phyloP scores from a whole-genome alignment of 1,140 invertebrate genomes.

The Trichonephila inaurata region DNA sequence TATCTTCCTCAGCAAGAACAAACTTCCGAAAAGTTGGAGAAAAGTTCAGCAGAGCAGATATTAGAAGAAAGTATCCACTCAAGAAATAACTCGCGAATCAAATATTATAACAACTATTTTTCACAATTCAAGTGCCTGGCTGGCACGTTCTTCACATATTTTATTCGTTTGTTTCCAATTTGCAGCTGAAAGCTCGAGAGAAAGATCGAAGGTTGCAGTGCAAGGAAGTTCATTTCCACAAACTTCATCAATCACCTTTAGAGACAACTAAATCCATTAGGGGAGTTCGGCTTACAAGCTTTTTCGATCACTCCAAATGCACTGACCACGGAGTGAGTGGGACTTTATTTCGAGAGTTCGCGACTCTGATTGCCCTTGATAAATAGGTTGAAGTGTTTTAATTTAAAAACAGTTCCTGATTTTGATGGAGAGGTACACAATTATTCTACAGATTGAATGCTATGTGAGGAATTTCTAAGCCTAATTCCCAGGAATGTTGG shows the following conservation, averaged over 20 bases:
- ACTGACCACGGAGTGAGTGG: not conserved
- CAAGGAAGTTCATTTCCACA: slow-evolving; percentile 15
- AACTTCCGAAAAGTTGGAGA: not conserved
- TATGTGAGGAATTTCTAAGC: too few relatives aligned
- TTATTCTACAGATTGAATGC: too few relatives aligned
- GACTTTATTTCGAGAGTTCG: not conserved
- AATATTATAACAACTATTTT: slow-evolving; percentile 15
- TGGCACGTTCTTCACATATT: slow-evolving; percentile 4
- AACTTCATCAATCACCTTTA: slow-evolving; percentile 8
- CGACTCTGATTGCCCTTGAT: not conserved
- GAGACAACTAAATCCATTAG: slow-evolving; percentile 55
- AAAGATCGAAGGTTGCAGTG: not conserved
- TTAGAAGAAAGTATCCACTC: not conserved
- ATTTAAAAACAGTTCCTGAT: not conserved
- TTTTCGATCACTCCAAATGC: slow-evolving; percentile 29
- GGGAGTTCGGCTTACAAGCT: slow-evolving; percentile 5
- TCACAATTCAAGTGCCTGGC: not conserved
- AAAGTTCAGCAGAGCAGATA: not conserved
- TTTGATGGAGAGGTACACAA: too few relatives aligned
- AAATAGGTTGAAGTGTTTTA: not conserved
- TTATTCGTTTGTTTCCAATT: slow-evolving; percentile 49
- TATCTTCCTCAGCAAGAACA: not conserved
- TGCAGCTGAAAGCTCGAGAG: not conserved
- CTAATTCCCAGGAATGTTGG: too few relatives aligned
- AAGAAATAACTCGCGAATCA: not conserved